A percentile compares a stretch with the other conserved stretches of the same genome.
These are phyloP conservation scores for Tauraco hartlaubi DNA, from an alignment of 2,797 vertebrate genomes.

Conservation along the genomic window DNA sequence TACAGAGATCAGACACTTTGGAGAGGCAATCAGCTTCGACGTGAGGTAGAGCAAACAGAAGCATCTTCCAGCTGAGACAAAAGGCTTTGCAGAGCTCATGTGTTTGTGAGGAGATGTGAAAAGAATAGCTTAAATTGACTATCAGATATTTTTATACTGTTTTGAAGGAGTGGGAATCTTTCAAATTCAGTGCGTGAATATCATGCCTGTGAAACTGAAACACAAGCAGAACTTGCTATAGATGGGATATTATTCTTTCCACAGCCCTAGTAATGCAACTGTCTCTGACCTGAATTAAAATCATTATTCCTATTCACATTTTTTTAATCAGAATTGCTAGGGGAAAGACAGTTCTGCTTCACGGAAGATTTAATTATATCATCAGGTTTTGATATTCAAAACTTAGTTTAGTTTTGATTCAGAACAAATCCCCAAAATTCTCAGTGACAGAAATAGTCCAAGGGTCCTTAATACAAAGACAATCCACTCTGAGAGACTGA, in stretches of 20 bases:
- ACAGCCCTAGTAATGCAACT: not conserved
- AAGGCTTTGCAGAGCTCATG: conserved; percentile 46
- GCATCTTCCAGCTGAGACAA: conserved; percentile 74
- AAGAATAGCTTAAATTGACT: conserved; percentile 74
- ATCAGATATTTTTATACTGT: conserved; percentile 70
- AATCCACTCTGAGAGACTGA: conserved; percentile 14
- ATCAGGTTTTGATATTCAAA: conserved; percentile 20
- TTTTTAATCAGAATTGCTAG: not conserved
- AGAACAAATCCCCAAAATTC: conserved; percentile 40
- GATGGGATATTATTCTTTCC: not conserved
- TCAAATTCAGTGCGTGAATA: conserved; percentile 62
- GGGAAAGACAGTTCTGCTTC: not conserved
- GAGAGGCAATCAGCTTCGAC: conserved; percentile 74
- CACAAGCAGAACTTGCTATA: conserved; percentile 45
- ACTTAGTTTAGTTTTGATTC: conserved; percentile 31
- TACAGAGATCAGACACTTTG: conserved; percentile 76
- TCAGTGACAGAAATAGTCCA: conserved; percentile 6
- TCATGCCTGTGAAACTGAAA: conserved; percentile 49
- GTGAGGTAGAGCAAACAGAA: conserved; percentile 64
- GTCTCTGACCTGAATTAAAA: conserved; percentile 25
- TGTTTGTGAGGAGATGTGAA: conserved; percentile 69
- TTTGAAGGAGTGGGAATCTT: conserved; percentile 48
- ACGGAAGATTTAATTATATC: conserved; percentile 36
- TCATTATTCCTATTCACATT: not conserved
- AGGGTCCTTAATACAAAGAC: conserved; percentile 19